Base-by-base conservation (phyloP, 2,888 invertebrate species). In the Alcis repandata region DNA sequence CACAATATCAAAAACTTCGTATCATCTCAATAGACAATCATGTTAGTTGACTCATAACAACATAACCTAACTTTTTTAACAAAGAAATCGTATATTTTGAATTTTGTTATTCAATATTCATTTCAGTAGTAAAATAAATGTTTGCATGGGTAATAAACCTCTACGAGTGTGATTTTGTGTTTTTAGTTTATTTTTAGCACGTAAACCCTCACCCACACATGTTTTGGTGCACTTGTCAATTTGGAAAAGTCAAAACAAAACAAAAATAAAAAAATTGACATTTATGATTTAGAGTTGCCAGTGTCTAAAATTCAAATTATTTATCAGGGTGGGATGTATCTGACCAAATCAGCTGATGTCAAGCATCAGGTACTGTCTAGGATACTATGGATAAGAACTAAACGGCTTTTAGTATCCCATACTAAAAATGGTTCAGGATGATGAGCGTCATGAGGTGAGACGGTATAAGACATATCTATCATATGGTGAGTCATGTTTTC, bases 191-290 rank as follows among this genome's bases (percentile, higher is more conserved):
- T 75, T 76, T 77, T 65, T 59, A 62, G 66, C 65, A 45, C 71
- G 74, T 71, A 76, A 76, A 73, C 68, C n/a, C n/a, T n/a, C n/a
- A n/a, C n/a, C n/a, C 67, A 75, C 83, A 80, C 79, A 79, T 88
- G 84, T 87, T 88, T 85, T 82, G 74, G 68, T 82, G 78, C 68
- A 91, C 91, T 92, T 91, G 91, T 90, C 90, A 92, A 92, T 92
- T 92, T 92, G 52, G 76, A 75, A 69, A 57, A 71, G 71, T 72
- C 75, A 76, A 68, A 45, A n/a, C n/a, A n/a, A n/a, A n/a, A n/a
- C 1, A 15, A 33, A 33, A 7, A 32, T 48, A 32, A 22, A 15
- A 46, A 22, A 10, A 19, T 17, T 13, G 46, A 22, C 46, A 46
- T 20, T 10, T 41, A 7, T 15, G 8, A 41, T 2, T 8, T 8